Percentiles rank a stretch among this genome's conserved stretches.
These are phyloP conservation scores for Pyralis farinalis DNA, from an alignment of 2,888 invertebrate species.

Conservation along the genomic window DNA sequence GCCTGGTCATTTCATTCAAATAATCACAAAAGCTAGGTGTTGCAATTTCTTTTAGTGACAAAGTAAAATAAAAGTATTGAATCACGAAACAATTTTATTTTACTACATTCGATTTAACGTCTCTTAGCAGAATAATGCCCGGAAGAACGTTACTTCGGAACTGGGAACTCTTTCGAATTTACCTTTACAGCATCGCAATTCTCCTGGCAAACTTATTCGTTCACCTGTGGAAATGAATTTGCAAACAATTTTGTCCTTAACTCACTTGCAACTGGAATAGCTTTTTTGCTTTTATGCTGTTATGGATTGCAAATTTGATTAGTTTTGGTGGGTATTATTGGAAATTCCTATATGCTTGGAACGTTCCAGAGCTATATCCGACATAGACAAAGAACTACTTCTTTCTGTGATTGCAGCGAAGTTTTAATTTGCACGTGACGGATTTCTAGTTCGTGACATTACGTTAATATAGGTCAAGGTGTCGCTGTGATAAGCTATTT, in stretches of 20 bases:
- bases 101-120: slow-evolving; percentile 45
- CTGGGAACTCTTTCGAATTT: slow-evolving; percentile 70
- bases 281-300: not conserved
- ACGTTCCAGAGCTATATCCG: slow-evolving; percentile 60
- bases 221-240: slow-evolving; percentile 18
- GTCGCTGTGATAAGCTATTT: too few species aligned
- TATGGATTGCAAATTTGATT: not conserved
- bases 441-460: slow-evolving; percentile 40
- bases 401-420: slow-evolving; percentile 59
- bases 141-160: slow-evolving; percentile 46
- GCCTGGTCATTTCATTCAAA: too few species aligned
- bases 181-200: slow-evolving; percentile 60
- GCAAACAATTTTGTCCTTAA: slow-evolving; percentile 29
- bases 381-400: slow-evolving; percentile 61
- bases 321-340: slow-evolving; percentile 50
- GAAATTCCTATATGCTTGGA: slow-evolving; percentile 71
- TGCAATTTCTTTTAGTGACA: too few species aligned
- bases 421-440: slow-evolving; percentile 50
- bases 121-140: slow-evolving; percentile 28
- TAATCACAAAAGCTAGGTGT: too few species aligned
- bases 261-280: slow-evolving; percentile 9
- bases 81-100: slow-evolving; percentile 51
- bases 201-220: slow-evolving; percentile 31
- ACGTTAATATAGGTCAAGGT: too few species aligned
- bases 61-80: too few species aligned